Conservation (phyloP, 2,888 invertebrate genomes). For the Acleris holmiana region DNA sequence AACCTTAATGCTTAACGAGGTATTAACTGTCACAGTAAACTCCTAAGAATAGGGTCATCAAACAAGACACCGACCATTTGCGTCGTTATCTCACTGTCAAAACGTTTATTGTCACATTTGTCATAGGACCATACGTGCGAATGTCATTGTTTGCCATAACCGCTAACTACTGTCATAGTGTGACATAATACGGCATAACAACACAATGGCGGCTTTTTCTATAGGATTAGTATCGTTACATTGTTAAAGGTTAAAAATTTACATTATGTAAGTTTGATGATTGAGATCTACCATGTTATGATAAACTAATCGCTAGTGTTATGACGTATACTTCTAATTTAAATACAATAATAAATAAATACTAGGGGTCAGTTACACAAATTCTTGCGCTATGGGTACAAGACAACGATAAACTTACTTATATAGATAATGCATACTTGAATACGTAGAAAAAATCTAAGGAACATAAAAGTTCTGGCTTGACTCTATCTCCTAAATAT, state of each 20-base stretch:
- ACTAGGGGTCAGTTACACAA: no score
- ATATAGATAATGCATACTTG: no score
- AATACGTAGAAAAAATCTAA: no score
- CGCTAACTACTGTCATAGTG: slow-evolving; percentile 27
- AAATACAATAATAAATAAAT: no score
- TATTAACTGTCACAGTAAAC: not conserved
- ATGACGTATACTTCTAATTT: no score
- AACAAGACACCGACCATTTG: not conserved
- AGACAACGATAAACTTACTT: no score
- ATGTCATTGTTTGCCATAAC: slow-evolving; percentile 23
- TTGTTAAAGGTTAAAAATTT: slow-evolving; percentile 22
- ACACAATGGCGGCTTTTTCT: slow-evolving; percentile 25
- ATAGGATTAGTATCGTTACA: slow-evolving; percentile 11
- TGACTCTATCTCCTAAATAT: no score
- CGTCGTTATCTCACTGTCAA: not conserved
- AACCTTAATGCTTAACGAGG: not conserved
- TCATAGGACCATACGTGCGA: slow-evolving; percentile 17
- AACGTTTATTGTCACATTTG: not conserved
- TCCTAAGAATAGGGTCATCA: not conserved
- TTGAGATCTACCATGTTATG: slow-evolving; percentile 1
- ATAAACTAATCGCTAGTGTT: no score
- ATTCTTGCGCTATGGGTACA: no score
- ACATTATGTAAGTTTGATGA: slow-evolving; percentile 1
- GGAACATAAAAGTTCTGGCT: no score
- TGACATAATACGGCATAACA: slow-evolving; percentile 30